Evolutionary conservation across 2,888 invertebrate genomes (phyloP).

Genomic region (Pyrrhosoma nymphula): DNA sequence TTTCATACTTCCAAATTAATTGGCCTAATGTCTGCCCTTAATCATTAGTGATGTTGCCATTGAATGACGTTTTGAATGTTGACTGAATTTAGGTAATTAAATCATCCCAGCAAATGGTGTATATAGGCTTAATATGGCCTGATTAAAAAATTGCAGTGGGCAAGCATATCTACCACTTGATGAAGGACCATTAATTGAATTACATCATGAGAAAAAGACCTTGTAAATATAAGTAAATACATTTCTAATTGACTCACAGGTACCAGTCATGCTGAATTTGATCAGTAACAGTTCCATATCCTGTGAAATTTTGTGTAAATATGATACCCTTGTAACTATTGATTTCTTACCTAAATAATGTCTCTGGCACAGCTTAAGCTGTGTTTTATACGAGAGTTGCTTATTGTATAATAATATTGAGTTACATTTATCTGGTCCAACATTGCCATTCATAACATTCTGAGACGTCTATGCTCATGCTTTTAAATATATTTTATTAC

Average conservation of each 20-base stretch:
- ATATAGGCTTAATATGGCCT: neutral
- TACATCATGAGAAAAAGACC: constrained; percentile 19
- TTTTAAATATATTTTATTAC: constrained; percentile 27
- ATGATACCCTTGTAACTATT: neutral
- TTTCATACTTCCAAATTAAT: neutral
- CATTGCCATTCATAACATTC: constrained; percentile 47
- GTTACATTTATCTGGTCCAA: constrained; percentile 17
- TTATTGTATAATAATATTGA: constrained; percentile 26
- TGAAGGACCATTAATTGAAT: neutral
- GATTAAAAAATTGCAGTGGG: neutral
- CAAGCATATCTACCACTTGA: constrained; percentile 11
- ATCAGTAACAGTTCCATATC: constrained; percentile 27
- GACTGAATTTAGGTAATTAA: constrained; percentile 27
- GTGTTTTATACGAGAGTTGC: constrained; percentile 13
- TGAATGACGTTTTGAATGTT: constrained; percentile 29
- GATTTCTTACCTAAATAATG: constrained; percentile 43
- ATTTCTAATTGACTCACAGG: constrained; percentile 4
- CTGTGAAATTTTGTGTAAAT: constrained; percentile 50
- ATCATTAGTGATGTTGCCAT: neutral
- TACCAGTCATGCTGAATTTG: constrained; percentile 37
- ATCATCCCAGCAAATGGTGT: neutral
- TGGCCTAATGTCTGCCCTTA: neutral
- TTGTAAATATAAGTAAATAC: constrained; percentile 8
- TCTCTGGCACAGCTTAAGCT: constrained; percentile 15
- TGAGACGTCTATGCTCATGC: constrained; percentile 49